These are phyloP conservation scores for Lepisosteus oculatus DNA, from an alignment of 2,113 vertebrate genomes.

Conservation along the genomic window DNA sequence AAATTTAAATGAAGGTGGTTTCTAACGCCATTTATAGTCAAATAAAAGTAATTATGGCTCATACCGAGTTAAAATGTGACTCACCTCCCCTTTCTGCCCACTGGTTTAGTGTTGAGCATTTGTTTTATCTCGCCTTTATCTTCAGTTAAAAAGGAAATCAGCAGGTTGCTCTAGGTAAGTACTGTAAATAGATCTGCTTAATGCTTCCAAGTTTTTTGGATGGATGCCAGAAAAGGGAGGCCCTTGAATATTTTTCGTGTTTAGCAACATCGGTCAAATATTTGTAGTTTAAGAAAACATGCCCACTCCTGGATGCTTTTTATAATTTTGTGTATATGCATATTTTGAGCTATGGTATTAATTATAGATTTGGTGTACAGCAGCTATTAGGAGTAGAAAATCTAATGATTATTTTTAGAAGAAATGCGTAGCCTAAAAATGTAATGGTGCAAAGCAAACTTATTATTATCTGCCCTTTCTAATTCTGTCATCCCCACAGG, in stretches of 20 bases:
- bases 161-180: constrained; percentile 1
- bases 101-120: neutral
- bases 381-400: neutral
- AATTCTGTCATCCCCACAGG: constrained; percentile 34
- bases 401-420: constrained; percentile 33
- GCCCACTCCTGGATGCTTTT: constrained; percentile 20
- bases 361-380: constrained; percentile 12
- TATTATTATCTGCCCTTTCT: constrained; percentile 37
- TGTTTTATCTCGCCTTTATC: neutral
- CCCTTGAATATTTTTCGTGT: constrained; percentile 18
- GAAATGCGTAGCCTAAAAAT: constrained; percentile 50
- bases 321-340: neutral
- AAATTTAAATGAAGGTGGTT: neutral
- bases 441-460: constrained; percentile 38
- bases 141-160: neutral
- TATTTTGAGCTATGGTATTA: neutral
- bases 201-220: constrained; percentile 25
- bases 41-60: constrained; percentile 33
- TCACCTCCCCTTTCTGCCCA: neutral
- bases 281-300: constrained; percentile 31
- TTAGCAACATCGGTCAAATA: constrained; percentile 29
- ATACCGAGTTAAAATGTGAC: constrained; percentile 10
- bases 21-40: neutral
- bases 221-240: constrained; percentile 25
- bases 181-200: constrained; percentile 22